phyloP scores from a whole-genome alignment of 2,888 invertebrate species.

The Trachelus troglodyta region DNA sequence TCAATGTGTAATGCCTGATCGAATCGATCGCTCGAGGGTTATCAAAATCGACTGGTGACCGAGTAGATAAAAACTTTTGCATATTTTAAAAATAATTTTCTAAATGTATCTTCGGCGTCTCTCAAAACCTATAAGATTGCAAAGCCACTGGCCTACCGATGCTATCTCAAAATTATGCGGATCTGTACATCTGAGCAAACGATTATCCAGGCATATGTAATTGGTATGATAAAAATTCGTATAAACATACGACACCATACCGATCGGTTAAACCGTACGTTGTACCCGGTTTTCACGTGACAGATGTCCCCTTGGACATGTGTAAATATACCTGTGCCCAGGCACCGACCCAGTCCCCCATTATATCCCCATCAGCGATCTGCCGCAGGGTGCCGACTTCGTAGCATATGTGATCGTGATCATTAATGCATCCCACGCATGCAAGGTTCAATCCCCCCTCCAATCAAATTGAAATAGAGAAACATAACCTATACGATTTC shows the following conservation, averaged over 20 bases:
- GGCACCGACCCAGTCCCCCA: constrained; percentile 23
- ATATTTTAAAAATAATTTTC: too few species aligned
- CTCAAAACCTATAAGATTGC: neutral
- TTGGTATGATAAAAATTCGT: neutral
- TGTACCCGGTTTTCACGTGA: constrained; percentile 23
- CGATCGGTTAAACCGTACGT: neutral
- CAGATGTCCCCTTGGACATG: constrained; percentile 49
- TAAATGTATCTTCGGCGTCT: neutral
- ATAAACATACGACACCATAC: neutral
- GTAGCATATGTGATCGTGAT: constrained; percentile 30
- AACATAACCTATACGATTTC: neutral
- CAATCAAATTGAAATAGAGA: neutral
- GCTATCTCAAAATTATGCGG: neutral
- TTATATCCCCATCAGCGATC: constrained; percentile 55
- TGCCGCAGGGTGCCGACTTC: constrained; percentile 35
- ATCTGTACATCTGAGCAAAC: neutral
- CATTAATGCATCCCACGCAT: constrained; percentile 37
- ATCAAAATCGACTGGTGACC: neutral
- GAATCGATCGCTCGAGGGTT: neutral
- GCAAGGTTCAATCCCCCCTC: constrained; percentile 13
- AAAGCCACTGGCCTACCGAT: neutral
- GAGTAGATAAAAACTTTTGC: too few species aligned
- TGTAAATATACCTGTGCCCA: constrained; percentile 49
- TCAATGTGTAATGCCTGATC: neutral
- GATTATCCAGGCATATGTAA: neutral